These are phyloP conservation scores for Trematocara nigrifrons DNA, from an alignment of 2,113 vertebrate species.

Conservation along the genomic window DNA sequence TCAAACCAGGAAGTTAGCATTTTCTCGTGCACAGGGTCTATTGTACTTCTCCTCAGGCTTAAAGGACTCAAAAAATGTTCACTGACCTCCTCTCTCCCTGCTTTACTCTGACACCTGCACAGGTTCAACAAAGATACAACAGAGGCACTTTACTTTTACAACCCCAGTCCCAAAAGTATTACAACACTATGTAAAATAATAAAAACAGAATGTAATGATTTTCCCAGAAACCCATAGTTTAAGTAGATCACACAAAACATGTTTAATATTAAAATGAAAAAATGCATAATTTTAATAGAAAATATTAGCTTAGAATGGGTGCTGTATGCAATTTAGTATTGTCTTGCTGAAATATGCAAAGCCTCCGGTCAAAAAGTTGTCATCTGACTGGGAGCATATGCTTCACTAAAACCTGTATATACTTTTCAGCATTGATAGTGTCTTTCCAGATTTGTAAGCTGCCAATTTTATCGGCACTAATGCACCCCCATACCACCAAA, in stretches of 20 bases:
- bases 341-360: neutral
- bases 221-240: neutral
- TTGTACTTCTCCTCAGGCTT: neutral
- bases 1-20: too few relatives aligned
- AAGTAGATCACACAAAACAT: neutral
- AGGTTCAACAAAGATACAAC: neutral
- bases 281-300: neutral
- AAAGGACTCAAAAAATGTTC: conserved; percentile 2
- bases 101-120: neutral
- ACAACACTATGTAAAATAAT: neutral
- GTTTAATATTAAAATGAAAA: neutral
- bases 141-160: conserved; percentile 6
- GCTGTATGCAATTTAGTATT: neutral
- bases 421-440: neutral
- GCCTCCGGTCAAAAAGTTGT: neutral
- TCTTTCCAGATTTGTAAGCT: neutral
- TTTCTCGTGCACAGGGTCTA: too few relatives aligned
- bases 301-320: neutral
- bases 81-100: neutral
- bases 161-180: neutral
- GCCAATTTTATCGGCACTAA: neutral
- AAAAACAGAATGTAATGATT: neutral
- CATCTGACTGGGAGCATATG: neutral
- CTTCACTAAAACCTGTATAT: neutral
- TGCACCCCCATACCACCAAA: neutral